Conservation (phyloP, 2,113 vertebrate species). For the Pelecanoides urinatrix region DNA sequence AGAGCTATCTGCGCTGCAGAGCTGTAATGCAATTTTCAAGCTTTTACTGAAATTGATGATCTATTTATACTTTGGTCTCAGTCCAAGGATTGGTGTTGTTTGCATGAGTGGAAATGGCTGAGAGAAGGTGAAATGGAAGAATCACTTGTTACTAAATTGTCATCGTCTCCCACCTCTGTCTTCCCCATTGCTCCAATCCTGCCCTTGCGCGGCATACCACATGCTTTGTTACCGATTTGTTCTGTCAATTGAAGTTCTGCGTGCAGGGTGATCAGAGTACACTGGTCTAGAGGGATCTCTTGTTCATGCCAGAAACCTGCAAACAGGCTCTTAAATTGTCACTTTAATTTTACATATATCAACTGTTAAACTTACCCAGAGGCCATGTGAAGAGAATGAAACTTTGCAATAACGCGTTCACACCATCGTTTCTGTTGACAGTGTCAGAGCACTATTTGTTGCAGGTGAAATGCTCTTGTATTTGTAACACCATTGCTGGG, state of each 20-base stretch:
- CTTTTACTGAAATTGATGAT: neutral
- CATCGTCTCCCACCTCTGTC: neutral
- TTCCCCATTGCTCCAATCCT: neutral
- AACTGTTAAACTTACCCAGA: neutral
- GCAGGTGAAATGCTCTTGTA: neutral
- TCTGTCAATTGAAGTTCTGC: neutral
- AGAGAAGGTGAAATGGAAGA: neutral
- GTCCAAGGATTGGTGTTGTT: neutral
- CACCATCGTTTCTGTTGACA: accelerated
- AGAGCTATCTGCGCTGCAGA: neutral
- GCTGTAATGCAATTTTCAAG: neutral
- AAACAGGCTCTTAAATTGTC: neutral
- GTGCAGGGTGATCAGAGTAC: neutral
- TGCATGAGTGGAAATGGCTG: neutral
- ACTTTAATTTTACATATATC: neutral
- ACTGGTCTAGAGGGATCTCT: neutral
- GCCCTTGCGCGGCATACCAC: accelerated
- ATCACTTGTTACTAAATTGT: neutral
- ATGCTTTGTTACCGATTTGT: neutral
- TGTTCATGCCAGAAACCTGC: neutral
- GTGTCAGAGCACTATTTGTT: neutral
- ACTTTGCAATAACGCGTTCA: neutral
- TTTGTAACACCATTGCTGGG: neutral
- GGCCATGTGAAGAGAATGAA: neutral
- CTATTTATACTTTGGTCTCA: neutral